Conservation (phyloP, 2,888 invertebrate species). For the Cephus nigrinus region DNA sequence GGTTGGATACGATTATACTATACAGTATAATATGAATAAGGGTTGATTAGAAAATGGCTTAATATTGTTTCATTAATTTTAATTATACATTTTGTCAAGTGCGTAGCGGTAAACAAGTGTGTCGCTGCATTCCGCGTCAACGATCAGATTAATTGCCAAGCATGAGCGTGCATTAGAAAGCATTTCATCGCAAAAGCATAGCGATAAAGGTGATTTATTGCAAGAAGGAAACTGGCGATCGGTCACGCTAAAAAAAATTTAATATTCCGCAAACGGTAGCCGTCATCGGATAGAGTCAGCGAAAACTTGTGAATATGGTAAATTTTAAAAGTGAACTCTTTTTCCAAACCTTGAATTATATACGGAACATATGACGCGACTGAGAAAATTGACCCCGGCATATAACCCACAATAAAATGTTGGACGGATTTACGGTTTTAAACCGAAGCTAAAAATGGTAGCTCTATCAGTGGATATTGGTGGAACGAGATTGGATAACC, state of each 20-base stretch:
- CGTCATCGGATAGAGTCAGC: too few relatives aligned
- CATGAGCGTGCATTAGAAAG: not conserved
- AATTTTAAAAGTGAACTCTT: not conserved
- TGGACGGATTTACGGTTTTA: not conserved
- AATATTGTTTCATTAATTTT: not conserved
- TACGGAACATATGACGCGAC: not conserved
- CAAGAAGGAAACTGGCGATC: not conserved
- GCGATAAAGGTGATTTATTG: not conserved
- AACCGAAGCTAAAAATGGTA: not conserved
- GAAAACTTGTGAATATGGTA: not conserved
- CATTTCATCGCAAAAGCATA: not conserved
- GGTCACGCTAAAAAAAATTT: not conserved
- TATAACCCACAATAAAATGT: not conserved
- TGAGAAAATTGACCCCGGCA: not conserved
- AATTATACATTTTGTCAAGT: not conserved
- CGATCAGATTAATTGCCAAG: not conserved
- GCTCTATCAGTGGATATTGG: constrained; percentile 4
- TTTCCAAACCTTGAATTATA: not conserved
- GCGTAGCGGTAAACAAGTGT: not conserved
- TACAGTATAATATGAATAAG: not conserved
- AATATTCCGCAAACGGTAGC: not conserved
- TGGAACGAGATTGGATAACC: constrained; percentile 15
- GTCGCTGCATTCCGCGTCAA: not conserved
- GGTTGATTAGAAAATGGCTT: not conserved
- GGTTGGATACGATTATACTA: too few relatives aligned